Evolutionary conservation across 1,140 invertebrate species (phyloP).

Genomic region (Drosophila baimaii): DNA sequence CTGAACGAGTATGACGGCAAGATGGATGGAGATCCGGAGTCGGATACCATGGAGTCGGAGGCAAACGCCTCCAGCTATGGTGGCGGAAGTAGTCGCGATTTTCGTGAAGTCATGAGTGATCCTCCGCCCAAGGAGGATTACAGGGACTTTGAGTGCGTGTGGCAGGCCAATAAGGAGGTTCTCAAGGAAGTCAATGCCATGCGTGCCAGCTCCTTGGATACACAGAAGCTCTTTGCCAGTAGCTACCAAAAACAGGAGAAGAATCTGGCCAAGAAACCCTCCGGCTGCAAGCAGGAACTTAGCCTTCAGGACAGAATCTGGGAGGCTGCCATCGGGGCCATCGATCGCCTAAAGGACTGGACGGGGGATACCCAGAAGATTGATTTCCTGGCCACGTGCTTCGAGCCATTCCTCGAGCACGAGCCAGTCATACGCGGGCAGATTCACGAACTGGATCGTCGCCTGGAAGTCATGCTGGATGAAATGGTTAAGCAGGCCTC

Average conservation of each 20-base stretch:
- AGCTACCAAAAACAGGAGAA: background rate
- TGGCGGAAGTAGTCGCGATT: background rate
- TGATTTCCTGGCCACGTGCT: slow-evolving; percentile 40
- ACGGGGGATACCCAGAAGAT: slow-evolving; percentile 9
- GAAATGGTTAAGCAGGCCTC: slow-evolving; percentile 29
- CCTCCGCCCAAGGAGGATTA: background rate
- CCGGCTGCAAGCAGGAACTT: background rate
- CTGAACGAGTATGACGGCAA: slow-evolving; percentile 39
- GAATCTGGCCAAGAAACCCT: background rate
- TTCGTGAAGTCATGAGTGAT: background rate
- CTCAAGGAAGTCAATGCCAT: slow-evolving; percentile 28
- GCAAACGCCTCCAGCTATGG: slow-evolving; percentile 1
- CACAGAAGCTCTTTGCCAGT: slow-evolving; percentile 5
- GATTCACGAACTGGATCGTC: slow-evolving; percentile 43
- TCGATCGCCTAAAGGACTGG: slow-evolving; percentile 43
- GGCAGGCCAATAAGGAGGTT: slow-evolving; percentile 19
- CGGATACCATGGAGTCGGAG: slow-evolving; percentile 1
- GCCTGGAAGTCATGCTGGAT: slow-evolving; percentile 40
- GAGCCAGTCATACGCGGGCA: slow-evolving; percentile 12
- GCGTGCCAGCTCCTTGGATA: slow-evolving; percentile 23
- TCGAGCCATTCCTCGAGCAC: slow-evolving; percentile 33
- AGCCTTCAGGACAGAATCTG: slow-evolving; percentile 8
- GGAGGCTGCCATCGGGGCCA: slow-evolving; percentile 18
- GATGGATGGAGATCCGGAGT: background rate
- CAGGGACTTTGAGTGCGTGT: background rate